Evolutionary conservation across 2,888 invertebrate species (phyloP), one percentile per base, ranked within the genome.

Genomic region (Nudaria mundana): DNA sequence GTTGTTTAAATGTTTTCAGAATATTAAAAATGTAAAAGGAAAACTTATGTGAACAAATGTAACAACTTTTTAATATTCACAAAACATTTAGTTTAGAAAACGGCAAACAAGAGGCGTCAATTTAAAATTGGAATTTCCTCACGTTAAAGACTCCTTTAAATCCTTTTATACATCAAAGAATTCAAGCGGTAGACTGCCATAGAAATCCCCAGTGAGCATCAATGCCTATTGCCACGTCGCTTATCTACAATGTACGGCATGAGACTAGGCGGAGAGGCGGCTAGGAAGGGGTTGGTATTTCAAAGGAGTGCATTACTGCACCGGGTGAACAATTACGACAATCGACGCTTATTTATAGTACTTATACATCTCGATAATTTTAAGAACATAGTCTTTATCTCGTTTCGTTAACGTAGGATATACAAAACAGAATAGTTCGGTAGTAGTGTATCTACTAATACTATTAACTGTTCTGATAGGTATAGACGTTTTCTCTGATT

Each of bases 151-250:
- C 66, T 73, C 68, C 76, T 76, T 5, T 73, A 80, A 80, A 83
- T 80, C 79, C 81, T 72, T 78, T 81, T 80, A 79, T 74, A 73
- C 72, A 67, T 79, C 78, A 73, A 78, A 81, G 81, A 81, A 81
- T 79, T 64, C 71, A 76, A 71, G 60, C 73, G 76, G 75, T 71
- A 82, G 78, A 73, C 76, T 76, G 71, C 77, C 73, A 83, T 86
- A 80, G 79, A 84, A 81, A 74, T 84, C 81, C 80, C 82, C 68
- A 64, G 79, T 73, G 85, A 83, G 75, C 82, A 79, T 85, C 81
- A 86, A 84, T 84, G 81, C 84, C 81, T 84, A 83, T 83, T 85
- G 84, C 81, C 74, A 76, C 76, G 82, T 82, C 83, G 81, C 76
- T 85, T 85, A 85, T 84, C 84, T 76, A 64, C 77, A 76, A 71